Evolutionary conservation across 2,797 vertebrate species (phyloP), one percentile per base, ranked within the genome.

Genomic region (Platalea minor): DNA sequence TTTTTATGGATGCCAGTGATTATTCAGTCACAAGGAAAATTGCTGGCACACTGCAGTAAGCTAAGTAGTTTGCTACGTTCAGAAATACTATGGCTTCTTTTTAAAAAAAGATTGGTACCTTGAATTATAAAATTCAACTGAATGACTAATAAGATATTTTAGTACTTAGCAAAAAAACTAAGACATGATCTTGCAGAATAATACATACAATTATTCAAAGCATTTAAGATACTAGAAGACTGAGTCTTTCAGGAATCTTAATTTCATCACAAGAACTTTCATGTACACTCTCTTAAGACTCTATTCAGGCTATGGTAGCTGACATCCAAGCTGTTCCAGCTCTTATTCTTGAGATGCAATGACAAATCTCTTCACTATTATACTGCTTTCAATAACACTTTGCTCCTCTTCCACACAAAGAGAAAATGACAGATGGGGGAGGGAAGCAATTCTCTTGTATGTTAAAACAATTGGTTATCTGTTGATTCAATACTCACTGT

Each of bases 401-500:
- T 31, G 57, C 77, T 92, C 29, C 37, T 78, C 51, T 91, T 68
- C 41, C 33, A 68, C 83, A 94, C 21, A 82, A 91, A 82, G 84
- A 79, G 69, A 91, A 77, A 92, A 70, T 60, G 81, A 60, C 69
- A 85, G 59, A 69, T 33, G 57, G 7, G 46, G 85, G 80, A 94
- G 79, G 10, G 46, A 94, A 67, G 63, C 56, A 43, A 64, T n/a
- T 65, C 77, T 73, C 46, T 76, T 69, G 33, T 70, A 82, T 41
- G 17, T 90, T 82, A 54, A 57, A 94, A 96, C 82, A 95, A 96
- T 61, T 17, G 73, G 19, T 92, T 65, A 54, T 74, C 18, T 65
- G n/a, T 74, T 59, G 84, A 76, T 65, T 91, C 70, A 91, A 56
- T 92, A 98, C 99, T 98, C 98, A 99, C 99, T 63, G 99, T 99